phyloP scores from a whole-genome alignment of 2,113 vertebrate genomes.

The Crotalus viridis region DNA sequence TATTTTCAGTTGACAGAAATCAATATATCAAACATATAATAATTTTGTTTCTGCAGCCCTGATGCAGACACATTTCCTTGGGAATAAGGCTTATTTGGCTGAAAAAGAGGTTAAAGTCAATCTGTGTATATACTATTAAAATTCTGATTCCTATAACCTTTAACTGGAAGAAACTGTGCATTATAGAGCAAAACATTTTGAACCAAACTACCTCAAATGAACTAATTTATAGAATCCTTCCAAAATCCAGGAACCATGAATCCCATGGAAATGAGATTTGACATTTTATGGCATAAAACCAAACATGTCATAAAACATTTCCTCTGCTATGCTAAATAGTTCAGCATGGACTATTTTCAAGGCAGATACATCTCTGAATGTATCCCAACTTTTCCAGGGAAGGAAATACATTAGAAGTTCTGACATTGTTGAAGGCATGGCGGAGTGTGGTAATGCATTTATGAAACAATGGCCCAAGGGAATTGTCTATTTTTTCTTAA shows the following conservation, averaged over 20 bases:
- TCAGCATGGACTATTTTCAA: no score
- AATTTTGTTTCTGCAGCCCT: background rate
- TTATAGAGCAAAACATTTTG: background rate
- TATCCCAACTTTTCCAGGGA: no score
- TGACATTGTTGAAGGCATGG: no score
- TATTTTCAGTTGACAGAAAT: background rate
- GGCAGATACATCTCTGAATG: no score
- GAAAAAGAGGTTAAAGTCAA: background rate
- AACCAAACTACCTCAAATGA: background rate
- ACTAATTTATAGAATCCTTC: background rate
- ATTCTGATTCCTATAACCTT: background rate
- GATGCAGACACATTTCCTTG: background rate
- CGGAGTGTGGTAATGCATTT: no score
- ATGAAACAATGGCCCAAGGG: no score
- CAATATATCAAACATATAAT: background rate
- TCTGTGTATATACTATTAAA: background rate
- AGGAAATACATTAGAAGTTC: no score
- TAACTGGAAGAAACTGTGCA: background rate
- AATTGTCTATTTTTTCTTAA: background rate
- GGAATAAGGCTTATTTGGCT: background rate
- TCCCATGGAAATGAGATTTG: background rate
- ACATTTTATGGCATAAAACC: background rate
- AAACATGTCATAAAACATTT: background rate
- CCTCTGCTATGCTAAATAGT: background rate
- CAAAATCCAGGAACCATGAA: background rate